A percentile compares a stretch with the other conserved stretches of the same genome.
These are phyloP conservation scores for Plecotus auritus DNA, from an alignment of 2,113 vertebrate genomes.

Conservation along the genomic window DNA sequence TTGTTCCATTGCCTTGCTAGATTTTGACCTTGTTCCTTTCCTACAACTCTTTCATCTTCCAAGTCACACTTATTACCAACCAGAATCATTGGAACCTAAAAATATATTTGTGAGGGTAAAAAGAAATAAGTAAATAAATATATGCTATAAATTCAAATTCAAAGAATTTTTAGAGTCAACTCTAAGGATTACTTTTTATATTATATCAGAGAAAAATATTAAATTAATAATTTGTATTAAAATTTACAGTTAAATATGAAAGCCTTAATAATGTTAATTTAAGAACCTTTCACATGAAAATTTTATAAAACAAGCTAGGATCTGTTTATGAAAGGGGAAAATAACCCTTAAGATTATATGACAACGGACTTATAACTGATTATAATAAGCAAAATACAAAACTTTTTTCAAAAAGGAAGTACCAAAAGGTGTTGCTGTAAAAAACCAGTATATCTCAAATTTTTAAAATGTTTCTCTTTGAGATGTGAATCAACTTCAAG, in stretches of 20 bases:
- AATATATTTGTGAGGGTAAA: conserved; percentile 25
- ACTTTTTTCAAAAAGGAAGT: not conserved
- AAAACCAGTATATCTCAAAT: not conserved
- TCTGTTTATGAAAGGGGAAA: not conserved
- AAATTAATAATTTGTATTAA: not conserved
- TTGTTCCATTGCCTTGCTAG: conserved; percentile 98
- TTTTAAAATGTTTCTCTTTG: not conserved
- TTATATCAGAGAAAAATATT: conserved; percentile 22
- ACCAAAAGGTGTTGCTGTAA: not conserved
- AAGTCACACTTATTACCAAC: conserved; percentile 98
- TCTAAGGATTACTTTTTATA: not conserved
- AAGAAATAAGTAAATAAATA: not conserved
- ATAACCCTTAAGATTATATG: not conserved
- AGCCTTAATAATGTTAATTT: not conserved
- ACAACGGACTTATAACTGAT: not conserved
- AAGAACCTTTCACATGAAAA: not conserved
- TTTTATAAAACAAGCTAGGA: not conserved
- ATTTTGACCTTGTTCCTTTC: conserved; percentile 96
- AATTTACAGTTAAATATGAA: not conserved
- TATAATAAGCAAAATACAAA: not conserved
- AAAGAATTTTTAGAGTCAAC: conserved; percentile 1
- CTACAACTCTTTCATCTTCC: conserved; percentile 98
- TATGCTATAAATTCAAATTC: not conserved
- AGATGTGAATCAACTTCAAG: not conserved
- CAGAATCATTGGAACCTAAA: conserved; percentile 97